Conservation (phyloP, 2,888 invertebrate genomes). For the Lampropteryx suffumata region DNA sequence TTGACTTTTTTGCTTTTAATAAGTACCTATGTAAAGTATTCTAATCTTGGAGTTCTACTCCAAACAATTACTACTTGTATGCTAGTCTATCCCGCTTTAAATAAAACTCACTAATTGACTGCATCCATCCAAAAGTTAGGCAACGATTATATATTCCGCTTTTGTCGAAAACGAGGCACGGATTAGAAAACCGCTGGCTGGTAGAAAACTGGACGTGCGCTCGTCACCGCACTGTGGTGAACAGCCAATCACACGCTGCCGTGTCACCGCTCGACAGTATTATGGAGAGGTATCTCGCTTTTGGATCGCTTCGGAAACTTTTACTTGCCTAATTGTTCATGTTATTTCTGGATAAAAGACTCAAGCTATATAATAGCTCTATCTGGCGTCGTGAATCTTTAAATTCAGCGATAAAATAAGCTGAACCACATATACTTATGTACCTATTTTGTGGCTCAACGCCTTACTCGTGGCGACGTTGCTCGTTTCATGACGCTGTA, state of each 20-base stretch:
- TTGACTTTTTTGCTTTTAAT: too few species aligned
- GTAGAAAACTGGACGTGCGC: conserved; percentile 58
- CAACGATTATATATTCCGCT: conserved; percentile 39
- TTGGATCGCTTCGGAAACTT: neutral
- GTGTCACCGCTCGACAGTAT: conserved; percentile 34
- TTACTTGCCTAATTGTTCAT: neutral
- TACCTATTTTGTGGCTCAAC: too few species aligned
- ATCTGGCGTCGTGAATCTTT: too few species aligned
- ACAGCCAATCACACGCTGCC: conserved; percentile 47
- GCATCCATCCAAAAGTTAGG: conserved; percentile 25
- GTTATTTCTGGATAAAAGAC: neutral
- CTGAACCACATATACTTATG: too few species aligned
- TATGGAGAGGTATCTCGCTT: conserved; percentile 14
- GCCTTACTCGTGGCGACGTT: too few species aligned
- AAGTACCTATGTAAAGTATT: too few species aligned
- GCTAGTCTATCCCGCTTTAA: conserved; percentile 1
- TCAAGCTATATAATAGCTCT: too few species aligned
- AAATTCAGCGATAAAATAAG: too few species aligned
- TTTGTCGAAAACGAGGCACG: conserved; percentile 51
- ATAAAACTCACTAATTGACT: conserved; percentile 27
- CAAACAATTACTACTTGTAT: neutral
- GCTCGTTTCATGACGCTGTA: too few species aligned
- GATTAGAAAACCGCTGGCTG: conserved; percentile 68
- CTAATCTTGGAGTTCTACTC: too few species aligned
- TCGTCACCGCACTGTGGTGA: conserved; percentile 40